These are phyloP conservation scores for Scatophagus argus DNA, from an alignment of 2,113 vertebrate species.

Conservation along the genomic window DNA sequence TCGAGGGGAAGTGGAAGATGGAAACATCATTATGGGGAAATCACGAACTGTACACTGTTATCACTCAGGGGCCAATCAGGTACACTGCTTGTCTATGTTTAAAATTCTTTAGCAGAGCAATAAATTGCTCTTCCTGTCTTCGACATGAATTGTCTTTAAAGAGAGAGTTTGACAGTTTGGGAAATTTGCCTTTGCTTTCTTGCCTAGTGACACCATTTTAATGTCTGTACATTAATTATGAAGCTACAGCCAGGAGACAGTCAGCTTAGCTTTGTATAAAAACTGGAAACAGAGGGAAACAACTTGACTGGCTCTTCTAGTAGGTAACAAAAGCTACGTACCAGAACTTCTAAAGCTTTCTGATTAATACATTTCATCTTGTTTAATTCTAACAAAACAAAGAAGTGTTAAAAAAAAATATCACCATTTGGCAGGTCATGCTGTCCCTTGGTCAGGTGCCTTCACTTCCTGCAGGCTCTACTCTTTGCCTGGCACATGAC, in stretches of 20 bases:
- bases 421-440: not conserved
- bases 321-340: not conserved
- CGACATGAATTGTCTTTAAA: not conserved
- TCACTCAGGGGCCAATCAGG: not conserved
- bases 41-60: not conserved
- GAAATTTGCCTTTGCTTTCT: not conserved
- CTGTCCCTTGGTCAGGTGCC: not conserved
- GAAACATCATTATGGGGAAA: constrained; percentile 39
- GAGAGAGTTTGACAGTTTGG: not conserved
- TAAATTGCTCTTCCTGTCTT: not conserved
- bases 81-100: not conserved
- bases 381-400: not conserved
- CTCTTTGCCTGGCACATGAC: not conserved
- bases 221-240: not conserved
- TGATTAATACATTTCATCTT: not conserved
- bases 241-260: not conserved
- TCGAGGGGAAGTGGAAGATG: constrained; percentile 6
- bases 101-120: not conserved
- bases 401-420: not conserved
- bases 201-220: not conserved
- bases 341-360: not conserved
- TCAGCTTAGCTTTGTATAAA: not conserved
- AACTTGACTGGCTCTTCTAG: not conserved
- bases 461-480: not conserved
- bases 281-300: not conserved